Evolutionary conservation across 2,797 vertebrate genomes (phyloP), one percentile per base, ranked within the genome.

Genomic region (Crenichthys baileyi): DNA sequence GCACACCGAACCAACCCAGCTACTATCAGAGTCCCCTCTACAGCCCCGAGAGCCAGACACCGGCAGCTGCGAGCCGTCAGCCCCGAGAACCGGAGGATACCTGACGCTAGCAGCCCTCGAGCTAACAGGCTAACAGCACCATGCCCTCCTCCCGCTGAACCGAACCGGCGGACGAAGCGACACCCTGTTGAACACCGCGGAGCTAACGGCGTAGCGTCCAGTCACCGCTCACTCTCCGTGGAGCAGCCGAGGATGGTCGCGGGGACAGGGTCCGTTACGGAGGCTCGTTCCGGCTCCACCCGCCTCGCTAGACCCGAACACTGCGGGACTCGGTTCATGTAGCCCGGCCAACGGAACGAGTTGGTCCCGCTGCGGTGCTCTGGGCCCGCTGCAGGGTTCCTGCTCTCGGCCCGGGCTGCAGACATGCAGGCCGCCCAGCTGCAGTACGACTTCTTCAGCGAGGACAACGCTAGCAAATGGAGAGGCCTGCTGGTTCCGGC

Each of bases 381-480:
- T 91, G 31, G 31, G 31, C 31, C 31, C 31, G 31, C 31, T 31
- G 31, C 31, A 31, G 73, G 85, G 77, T 77, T 73, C 48, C 70
- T 70, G 77, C 78, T 71, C 48, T 56, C 73, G 44, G 72, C 18
- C 56, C 70, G 56, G 46, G 75, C 76, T 29, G 78, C 83, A 94
- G 95, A 90, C 95, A 98, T 98, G 97, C 97, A 97, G 96, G 94
- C 96, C 88, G 94, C 94, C 76, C 97, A 94, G 94, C 94, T 95
- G 89, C 96, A 97, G 86, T 98, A 97, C 95, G 97, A 98, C 91
- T 97, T 98, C 92, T 97, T 96, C 95, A 96, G 94, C 91, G 97
- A 97, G 77, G 97, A 98, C 87, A 98, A 97, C 92, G 94, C 96
- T 67, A 94, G 95, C 79, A 97, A 97, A 93, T 98, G 97, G 97